Base-by-base conservation (phyloP, 2,113 vertebrate genomes). In the Apodemus speciosus region DNA sequence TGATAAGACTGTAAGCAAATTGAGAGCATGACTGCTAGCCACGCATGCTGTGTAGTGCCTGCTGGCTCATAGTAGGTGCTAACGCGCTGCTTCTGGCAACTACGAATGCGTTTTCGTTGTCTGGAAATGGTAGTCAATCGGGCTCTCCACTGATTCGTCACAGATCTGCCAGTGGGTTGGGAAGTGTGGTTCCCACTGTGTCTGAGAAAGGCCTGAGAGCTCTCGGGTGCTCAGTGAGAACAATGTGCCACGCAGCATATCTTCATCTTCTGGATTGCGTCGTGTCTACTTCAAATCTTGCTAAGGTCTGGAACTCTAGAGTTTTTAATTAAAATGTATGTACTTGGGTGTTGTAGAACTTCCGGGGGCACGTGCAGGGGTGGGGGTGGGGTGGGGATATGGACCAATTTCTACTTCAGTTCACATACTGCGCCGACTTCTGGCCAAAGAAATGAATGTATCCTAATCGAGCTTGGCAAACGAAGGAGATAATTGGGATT, bases 251-350 rank as follows among this genome's bases (percentile, higher is more conserved):
- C 43, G 46, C 51, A 9, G 35, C 73, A 9, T 18, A 23, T 43
- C 71, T 64, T 58, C 75, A 73, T 88, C 49, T 60, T 15, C 40
- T 83, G 86, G 89, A n/a, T 11, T 88, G 68, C 21, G 27, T 92
- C 35, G 56, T 92, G 79, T 75, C 79, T 77, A 4, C 10, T 58
- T 91, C 49, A 60, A 89, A 84, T 89, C 89, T 75, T 69, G 51
- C 30, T 60, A 40, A 0, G n/a, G 3, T 27, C n/a, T 81, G 7
- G 13, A 81, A 71, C 30, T 30, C 88, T 90, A 27, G 27, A 92
- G 30, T 18, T 56, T 95, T 92, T 77, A 64, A 79, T 58, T 69
- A 77, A 66, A 91, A 88, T 72, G 32, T 10, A 0, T 40, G 6
- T 62, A 38, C 53, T 84, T 84, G 60, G 1, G 27, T 32, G 81